Evolutionary conservation across 2,888 invertebrate species (phyloP).

Genomic region (Agriopis aurantiaria): DNA sequence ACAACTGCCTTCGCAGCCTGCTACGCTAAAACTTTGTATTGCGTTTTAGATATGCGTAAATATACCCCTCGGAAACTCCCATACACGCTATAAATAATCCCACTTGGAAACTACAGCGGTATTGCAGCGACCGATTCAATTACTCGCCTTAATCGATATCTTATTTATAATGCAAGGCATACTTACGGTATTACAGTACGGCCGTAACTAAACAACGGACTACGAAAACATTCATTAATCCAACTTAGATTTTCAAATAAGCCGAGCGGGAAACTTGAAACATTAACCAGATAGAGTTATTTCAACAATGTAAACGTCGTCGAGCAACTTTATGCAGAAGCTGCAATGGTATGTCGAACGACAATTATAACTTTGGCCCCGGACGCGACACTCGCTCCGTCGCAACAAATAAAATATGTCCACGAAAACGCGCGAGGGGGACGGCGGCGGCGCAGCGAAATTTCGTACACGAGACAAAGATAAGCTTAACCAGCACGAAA

Average conservation of each 20-base stretch:
- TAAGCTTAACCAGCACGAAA: slow-evolving; percentile 86
- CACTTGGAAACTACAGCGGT: slow-evolving; percentile 46
- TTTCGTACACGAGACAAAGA: slow-evolving; percentile 86
- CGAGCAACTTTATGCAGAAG: slow-evolving; percentile 80
- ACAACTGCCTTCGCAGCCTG: slow-evolving; percentile 76
- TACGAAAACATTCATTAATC: slow-evolving; percentile 42
- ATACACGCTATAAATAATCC: slow-evolving; percentile 28
- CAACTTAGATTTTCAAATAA: slow-evolving; percentile 47
- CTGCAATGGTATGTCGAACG: slow-evolving; percentile 83
- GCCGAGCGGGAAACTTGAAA: slow-evolving; percentile 67
- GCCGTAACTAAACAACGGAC: slow-evolving; percentile 41
- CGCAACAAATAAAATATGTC: slow-evolving; percentile 85
- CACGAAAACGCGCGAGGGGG: slow-evolving; percentile 80
- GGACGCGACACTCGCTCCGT: slow-evolving; percentile 76
- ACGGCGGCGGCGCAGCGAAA: slow-evolving; percentile 73
- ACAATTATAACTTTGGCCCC: slow-evolving; percentile 85
- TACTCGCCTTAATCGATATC: slow-evolving; percentile 38
- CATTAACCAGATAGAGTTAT: slow-evolving; percentile 81
- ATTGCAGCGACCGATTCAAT: slow-evolving; percentile 37
- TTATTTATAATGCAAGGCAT: slow-evolving; percentile 38
- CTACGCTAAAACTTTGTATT: slow-evolving; percentile 71
- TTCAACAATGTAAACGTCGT: slow-evolving; percentile 78
- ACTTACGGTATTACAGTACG: slow-evolving; percentile 37
- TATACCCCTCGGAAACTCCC: slow-evolving; percentile 50
- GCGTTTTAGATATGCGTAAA: slow-evolving; percentile 69